Percentiles rank a stretch among this genome's conserved stretches.
Conservation (phyloP, 2,888 invertebrate genomes). For the Caenorhabditis imperialis region DNA sequence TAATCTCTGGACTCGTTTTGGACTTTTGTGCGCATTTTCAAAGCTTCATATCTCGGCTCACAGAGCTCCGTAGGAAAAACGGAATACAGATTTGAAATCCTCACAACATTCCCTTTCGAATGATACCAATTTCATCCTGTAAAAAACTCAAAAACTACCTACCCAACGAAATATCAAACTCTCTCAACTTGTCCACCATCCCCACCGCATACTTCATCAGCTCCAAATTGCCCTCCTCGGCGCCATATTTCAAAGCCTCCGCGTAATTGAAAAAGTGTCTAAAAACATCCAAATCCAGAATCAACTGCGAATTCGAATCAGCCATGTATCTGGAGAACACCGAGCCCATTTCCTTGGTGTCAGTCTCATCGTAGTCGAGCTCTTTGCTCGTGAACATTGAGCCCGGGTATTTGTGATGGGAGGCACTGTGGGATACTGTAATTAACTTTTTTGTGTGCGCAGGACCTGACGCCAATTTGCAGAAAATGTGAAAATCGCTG, state of each 20-base stretch:
- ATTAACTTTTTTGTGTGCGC: too few species aligned
- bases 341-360: slow-evolving; percentile 58
- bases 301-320: slow-evolving; percentile 72
- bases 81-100: too few species aligned
- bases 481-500: too few species aligned
- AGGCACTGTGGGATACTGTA: neutral
- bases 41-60: too few species aligned
- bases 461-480: too few species aligned
- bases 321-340: slow-evolving; percentile 70
- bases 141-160: neutral
- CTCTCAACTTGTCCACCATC: slow-evolving; percentile 59
- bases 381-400: slow-evolving; percentile 51
- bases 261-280: slow-evolving; percentile 68
- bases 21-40: too few species aligned
- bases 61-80: too few species aligned
- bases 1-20: too few species aligned
- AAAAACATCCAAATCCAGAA: slow-evolving; percentile 75
- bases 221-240: slow-evolving; percentile 72
- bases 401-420: slow-evolving; percentile 46
- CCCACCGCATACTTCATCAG: slow-evolving; percentile 65
- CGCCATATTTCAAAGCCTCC: slow-evolving; percentile 57
- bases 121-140: too few species aligned
- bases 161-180: slow-evolving; percentile 66
- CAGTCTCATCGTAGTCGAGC: slow-evolving; percentile 43
- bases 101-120: too few species aligned